These are phyloP conservation scores for Argyrosomus japonicus DNA, from an alignment of 2,113 vertebrate genomes.

Conservation along the genomic window DNA sequence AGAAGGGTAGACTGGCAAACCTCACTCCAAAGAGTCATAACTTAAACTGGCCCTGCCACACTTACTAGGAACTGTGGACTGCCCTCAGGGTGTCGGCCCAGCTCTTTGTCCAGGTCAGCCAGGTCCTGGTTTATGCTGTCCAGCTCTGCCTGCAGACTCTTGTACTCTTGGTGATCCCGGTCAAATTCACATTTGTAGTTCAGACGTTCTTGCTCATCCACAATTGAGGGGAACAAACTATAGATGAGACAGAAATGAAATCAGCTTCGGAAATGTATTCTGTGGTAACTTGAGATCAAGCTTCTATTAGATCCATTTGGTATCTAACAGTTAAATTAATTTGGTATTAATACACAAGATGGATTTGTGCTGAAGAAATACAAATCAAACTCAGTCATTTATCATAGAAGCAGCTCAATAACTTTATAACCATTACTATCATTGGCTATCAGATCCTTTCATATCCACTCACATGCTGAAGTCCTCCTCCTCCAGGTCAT, in stretches of 20 bases:
- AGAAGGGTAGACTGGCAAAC: background rate
- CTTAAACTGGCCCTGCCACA: background rate
- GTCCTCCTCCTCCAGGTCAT: constrained; percentile 89
- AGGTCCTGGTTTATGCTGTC: constrained; percentile 85
- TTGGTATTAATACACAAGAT: background rate
- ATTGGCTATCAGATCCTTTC: background rate
- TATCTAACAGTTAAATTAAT: too few species aligned
- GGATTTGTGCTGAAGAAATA: background rate
- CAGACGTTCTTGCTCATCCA: constrained; percentile 82
- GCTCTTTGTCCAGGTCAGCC: constrained; percentile 79
- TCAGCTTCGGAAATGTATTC: background rate
- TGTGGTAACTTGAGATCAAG: background rate
- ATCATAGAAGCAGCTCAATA: background rate
- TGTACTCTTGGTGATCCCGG: constrained; percentile 85
- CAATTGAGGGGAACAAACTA: constrained; percentile 84
- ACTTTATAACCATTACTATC: background rate
- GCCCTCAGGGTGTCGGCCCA: constrained; percentile 82
- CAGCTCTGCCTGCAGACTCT: constrained; percentile 84
- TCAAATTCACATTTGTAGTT: constrained; percentile 88
- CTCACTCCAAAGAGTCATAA: background rate
- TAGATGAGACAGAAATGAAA: background rate
- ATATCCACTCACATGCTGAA: constrained; percentile 82
- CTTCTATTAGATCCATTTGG: background rate
- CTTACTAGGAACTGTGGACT: constrained; percentile 87
- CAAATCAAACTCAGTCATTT: background rate